A percentile compares a stretch with the other conserved stretches of the same genome.
Evolutionary conservation across 2,113 vertebrate genomes (phyloP).

Genomic region (Campylomormyrus numenius): DNA sequence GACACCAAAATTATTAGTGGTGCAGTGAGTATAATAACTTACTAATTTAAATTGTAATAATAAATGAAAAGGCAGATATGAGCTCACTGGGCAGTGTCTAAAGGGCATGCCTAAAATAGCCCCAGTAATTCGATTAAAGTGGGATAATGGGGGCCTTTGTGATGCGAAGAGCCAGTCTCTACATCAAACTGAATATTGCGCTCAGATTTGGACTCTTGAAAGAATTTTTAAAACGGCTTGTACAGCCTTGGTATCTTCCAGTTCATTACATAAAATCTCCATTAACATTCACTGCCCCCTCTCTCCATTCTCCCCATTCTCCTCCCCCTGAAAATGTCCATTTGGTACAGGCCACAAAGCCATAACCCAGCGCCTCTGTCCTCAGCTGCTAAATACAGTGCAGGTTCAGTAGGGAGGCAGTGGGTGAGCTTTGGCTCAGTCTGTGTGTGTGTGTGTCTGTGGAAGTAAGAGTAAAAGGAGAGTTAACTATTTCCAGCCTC

Average conservation of each 20-base stretch:
- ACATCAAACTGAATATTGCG: neutral
- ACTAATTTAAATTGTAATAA: neutral
- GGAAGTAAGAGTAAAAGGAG: neutral
- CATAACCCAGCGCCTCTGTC: conserved; percentile 37
- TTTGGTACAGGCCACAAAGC: conserved; percentile 57
- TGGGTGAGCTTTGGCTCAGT: neutral
- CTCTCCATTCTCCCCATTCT: conserved; percentile 26
- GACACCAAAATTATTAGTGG: neutral
- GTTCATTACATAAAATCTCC: conserved; percentile 36
- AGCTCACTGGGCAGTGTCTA: neutral
- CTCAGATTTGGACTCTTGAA: neutral
- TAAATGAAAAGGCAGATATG: neutral
- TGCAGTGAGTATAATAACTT: neutral
- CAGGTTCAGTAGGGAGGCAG: conserved; percentile 37
- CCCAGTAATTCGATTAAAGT: neutral
- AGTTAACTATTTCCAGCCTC: neutral
- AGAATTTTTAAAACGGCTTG: conserved; percentile 5
- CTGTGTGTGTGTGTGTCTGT: neutral
- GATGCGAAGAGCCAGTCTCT: neutral
- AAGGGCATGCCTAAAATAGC: neutral
- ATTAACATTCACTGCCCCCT: conserved; percentile 11
- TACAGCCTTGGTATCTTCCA: conserved; percentile 31
- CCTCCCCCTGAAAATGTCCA: conserved; percentile 39
- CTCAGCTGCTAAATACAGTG: conserved; percentile 35
- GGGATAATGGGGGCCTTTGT: neutral